Base-by-base conservation (phyloP, 2,888 invertebrate species). In the Drosophila pullipes region DNA sequence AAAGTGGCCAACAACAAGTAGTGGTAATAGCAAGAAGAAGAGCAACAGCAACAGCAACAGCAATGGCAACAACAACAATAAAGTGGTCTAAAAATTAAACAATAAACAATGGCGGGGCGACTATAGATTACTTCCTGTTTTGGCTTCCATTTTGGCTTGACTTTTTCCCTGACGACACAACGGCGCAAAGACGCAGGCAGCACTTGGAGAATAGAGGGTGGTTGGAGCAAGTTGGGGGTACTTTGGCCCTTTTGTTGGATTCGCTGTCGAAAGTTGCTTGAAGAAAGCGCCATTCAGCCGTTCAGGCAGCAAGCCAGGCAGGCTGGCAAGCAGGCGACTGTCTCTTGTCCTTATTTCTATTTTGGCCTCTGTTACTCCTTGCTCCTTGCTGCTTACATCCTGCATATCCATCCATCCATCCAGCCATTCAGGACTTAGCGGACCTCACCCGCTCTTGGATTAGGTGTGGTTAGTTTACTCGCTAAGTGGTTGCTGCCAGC, bases 71-170 rank as follows among this genome's bases (percentile, higher is more conserved):
- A 68, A 69, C 81, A 81, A 69, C 81, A 81, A 81, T 72, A 69
- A 70, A 64, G 86, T 77, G 74, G 88, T 83, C 86, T 90, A 80
- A 89, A 90, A 87, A 90, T 89, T 90, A 87, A 89, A 90, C 90
- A 87, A 90, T 90, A 87, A 87, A 90, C 86, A 90, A 89, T 90
- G 86, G 86, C 86, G 90, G 84, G 83, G 89, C 89, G 84, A 90
- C 90, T 90, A 87, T 90, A 89, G 90, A 87, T 87, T 87, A 87
- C 86, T 90, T 87, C 86, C 86, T 87, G 90, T 90, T 87, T 89
- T 90, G 89, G 90, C 89, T 85, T 78, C 68, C 83, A 83, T 85
- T 83, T 85, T 82, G 81, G 81, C 58, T 82, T 77, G 83, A 67
- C 72, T 79, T 69, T 71, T 74, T 74, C 67, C 74, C 58, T 50